A percentile compares a stretch with the other conserved stretches of the same genome.
Conservation (phyloP, 2,113 vertebrate genomes). For the Phalacrocorax pelagicus region DNA sequence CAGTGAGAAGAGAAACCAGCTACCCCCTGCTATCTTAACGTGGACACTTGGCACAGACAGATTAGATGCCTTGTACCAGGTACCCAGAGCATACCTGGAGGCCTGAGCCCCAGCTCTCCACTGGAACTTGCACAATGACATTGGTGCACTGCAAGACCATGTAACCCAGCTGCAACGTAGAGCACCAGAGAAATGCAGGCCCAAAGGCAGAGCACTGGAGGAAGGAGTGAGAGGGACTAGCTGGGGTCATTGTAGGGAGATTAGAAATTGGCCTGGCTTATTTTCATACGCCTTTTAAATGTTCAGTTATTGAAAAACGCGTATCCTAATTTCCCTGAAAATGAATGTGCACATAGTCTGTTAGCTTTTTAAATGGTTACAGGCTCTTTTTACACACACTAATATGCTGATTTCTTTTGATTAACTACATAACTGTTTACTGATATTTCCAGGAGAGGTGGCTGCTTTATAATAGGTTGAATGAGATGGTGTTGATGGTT, state of each 20-base stretch:
- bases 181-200: not conserved
- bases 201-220: not conserved
- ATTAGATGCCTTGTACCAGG: not conserved
- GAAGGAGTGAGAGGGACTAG: not conserved
- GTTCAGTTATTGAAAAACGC: not conserved
- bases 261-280: not conserved
- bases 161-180: accelerated
- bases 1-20: not conserved
- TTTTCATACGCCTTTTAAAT: not conserved
- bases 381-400: not conserved
- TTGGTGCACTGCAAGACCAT: not conserved
- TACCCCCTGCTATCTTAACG: not conserved
- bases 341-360: not conserved
- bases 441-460: not conserved
- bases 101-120: not conserved
- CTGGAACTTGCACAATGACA: accelerated
- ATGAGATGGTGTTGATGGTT: not conserved
- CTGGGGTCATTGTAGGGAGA: not conserved
- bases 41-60: accelerated
- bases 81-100: not conserved
- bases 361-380: not conserved
- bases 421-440: not conserved
- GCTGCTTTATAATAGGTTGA: not conserved
- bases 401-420: not conserved
- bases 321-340: not conserved